Conservation (phyloP, 2,113 vertebrate genomes). For the Albula glossodonta region DNA sequence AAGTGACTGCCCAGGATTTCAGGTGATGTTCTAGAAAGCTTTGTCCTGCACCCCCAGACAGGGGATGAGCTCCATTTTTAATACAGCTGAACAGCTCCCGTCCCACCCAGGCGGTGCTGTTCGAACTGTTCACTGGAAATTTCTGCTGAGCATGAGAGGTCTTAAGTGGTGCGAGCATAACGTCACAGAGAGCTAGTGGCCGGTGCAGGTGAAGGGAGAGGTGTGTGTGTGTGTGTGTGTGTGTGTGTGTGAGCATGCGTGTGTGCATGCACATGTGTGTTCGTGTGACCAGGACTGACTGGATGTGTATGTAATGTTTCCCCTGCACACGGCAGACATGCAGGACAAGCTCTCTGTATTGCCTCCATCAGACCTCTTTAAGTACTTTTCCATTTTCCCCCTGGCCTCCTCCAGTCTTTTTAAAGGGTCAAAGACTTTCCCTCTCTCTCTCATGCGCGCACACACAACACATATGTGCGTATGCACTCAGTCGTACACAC, state of each 20-base stretch:
- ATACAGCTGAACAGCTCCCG: no score
- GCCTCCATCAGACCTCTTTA: background rate
- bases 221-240: no score
- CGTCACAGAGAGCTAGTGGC: no score
- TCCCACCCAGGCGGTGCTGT: no score
- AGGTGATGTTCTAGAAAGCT: background rate
- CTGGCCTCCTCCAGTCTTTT: background rate
- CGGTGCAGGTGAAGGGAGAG: no score
- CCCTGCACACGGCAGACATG: background rate
- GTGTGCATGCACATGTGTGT: background rate
- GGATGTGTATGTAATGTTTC: background rate
- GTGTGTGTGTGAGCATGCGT: no score
- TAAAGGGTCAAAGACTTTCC: background rate
- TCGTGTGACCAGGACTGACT: background rate
- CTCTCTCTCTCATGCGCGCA: no score
- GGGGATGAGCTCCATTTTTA: no score
- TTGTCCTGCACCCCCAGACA: background rate
- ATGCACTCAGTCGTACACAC: background rate
- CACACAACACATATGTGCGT: no score
- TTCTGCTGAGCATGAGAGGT: no score
- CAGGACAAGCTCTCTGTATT: background rate
- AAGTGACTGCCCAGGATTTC: background rate
- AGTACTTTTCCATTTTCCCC: background rate
- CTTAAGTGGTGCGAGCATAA: no score
- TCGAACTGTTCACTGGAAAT: no score